Evolutionary conservation across 1,140 invertebrate genomes (phyloP), one percentile per base, ranked within the genome.

Genomic region (Saxidomus purpurata): DNA sequence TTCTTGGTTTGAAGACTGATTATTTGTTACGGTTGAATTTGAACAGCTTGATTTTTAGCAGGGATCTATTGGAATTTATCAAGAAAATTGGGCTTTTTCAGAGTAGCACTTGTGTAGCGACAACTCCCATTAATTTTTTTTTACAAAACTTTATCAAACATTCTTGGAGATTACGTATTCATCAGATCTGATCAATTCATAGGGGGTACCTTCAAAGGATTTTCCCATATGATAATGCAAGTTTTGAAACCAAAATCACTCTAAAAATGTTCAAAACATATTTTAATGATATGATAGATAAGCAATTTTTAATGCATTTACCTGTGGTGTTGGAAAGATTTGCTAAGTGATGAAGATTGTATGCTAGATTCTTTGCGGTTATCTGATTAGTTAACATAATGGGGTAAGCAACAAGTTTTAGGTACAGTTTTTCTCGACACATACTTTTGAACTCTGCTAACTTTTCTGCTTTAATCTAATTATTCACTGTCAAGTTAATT

Each of bases 281-380:
- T 85, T 85, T 85, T 71, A 85, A 85, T 76, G 83, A 55, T 85
- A 71, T 15, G 40, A 55, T 34, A 74, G 83, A 85, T 85, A 85
- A 85, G 83, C 6, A 85, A 74, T 85, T 85, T 76, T 85, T 85
- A 85, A 85, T 85, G 83, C 67, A 71, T 85, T 85, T 85, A 74
- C 83, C 83, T 74, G 63, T 49, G 36, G 76, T 85, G 63, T 85
- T 55, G 63, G 43, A 52, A 52, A 79, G 76, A 79, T 79, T 79
- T 49, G n/a, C 76, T 79, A 79, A 79, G 76, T 79, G 76, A 79
- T 79, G 47, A 52, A 79, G 76, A 79, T 79, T 38, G 11, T 31
- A 4, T 1, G 36, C 1, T 19, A 52, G 76, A 79, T 79, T 52
- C 11, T 49, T 19, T 28, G 1, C 4, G 4, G 47, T 79, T 79